These are phyloP conservation scores for Geopemphigus sp. DNA, from an alignment of 1,140 invertebrate species.

Conservation along the genomic window DNA sequence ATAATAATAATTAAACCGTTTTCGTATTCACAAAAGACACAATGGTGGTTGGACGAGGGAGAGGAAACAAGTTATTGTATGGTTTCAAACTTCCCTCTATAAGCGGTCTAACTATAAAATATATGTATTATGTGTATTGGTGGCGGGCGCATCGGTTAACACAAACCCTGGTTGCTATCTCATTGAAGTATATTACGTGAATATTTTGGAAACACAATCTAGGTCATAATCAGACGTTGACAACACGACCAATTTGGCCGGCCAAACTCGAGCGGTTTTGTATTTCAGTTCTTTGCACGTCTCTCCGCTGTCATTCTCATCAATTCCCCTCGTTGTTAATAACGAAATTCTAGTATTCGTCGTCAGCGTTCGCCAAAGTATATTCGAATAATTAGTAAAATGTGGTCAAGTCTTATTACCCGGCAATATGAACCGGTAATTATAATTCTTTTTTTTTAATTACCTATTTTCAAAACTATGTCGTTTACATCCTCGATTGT, in stretches of 20 bases:
- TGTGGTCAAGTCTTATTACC: too few species aligned
- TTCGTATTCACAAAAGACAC: neutral
- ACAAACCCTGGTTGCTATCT: neutral
- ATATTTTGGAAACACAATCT: neutral
- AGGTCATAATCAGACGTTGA: too few species aligned
- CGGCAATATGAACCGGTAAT: too few species aligned
- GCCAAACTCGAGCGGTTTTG: neutral
- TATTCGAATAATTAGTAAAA: too few species aligned
- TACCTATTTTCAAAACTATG: too few species aligned
- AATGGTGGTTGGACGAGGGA: neutral
- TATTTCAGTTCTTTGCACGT: neutral
- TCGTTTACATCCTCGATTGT: too few species aligned
- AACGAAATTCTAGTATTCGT: too few species aligned
- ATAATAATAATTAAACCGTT: neutral
- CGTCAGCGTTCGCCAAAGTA: too few species aligned
- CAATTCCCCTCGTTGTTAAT: too few species aligned
- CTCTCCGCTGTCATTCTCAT: too few species aligned
- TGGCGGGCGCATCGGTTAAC: neutral
- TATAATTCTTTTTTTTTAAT: too few species aligned
- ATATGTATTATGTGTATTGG: neutral
- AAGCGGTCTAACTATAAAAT: neutral
- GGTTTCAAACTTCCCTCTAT: neutral
- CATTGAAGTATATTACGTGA: neutral
- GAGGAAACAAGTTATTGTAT: neutral
- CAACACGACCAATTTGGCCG: neutral